A percentile compares a stretch with the other conserved stretches of the same genome.
These are phyloP conservation scores for Brienomyrus brachyistius DNA, from an alignment of 2,113 vertebrate species.

Conservation along the genomic window DNA sequence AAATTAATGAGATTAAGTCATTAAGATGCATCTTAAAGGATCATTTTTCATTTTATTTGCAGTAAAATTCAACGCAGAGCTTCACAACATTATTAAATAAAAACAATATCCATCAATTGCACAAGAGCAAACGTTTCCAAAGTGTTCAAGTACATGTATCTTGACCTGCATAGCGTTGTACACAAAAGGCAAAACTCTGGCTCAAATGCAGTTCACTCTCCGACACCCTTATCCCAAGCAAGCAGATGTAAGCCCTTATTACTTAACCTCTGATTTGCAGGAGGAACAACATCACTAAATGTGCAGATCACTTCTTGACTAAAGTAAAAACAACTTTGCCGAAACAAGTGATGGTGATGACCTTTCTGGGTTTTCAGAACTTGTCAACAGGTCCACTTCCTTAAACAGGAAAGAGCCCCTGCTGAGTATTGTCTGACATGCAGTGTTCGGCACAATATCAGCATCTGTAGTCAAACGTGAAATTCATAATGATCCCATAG, in stretches of 20 bases:
- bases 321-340: not conserved
- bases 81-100: constrained; percentile 4
- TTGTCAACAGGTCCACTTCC: not conserved
- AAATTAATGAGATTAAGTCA: not conserved
- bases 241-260: not conserved
- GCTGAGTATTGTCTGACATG: not conserved
- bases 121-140: not conserved
- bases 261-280: not conserved
- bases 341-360: not conserved
- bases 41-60: not conserved
- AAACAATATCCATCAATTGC: not conserved
- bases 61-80: not conserved
- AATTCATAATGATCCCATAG: not conserved
- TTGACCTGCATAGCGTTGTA: not conserved
- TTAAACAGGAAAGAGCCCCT: not conserved
- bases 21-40: not conserved
- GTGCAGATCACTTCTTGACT: not conserved
- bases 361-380: not conserved
- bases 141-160: not conserved
- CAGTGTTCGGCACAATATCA: not conserved
- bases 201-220: not conserved
- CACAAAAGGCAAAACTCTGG: not conserved
- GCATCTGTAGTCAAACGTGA: not conserved
- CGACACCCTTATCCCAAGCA: not conserved
- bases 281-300: not conserved